phyloP scores from a whole-genome alignment of 2,797 vertebrate species.

The Aselliscus stoliczkanus region DNA sequence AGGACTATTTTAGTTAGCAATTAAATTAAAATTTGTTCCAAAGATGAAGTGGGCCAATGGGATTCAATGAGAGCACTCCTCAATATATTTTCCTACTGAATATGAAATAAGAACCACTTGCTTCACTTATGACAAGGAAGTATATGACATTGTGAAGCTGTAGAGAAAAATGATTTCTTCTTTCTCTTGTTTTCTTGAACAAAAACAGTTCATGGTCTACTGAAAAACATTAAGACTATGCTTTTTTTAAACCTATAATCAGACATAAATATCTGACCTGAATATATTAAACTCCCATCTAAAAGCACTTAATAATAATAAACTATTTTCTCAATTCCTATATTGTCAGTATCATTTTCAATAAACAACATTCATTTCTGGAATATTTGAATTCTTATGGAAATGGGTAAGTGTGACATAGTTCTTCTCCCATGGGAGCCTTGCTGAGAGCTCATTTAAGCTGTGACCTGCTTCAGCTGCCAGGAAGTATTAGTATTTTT shows the following conservation, averaged over 20 bases:
- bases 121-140: not conserved
- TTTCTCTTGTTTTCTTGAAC: not conserved
- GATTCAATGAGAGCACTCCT: not conserved
- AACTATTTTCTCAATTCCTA: slow-evolving; percentile 70
- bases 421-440: slow-evolving; percentile 75
- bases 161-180: not conserved
- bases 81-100: not conserved
- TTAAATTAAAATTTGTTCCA: not conserved
- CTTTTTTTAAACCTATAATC: slow-evolving; percentile 46
- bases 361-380: slow-evolving; percentile 62
- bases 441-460: slow-evolving; percentile 78
- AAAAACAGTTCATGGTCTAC: slow-evolving; percentile 43
- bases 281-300: slow-evolving; percentile 40
- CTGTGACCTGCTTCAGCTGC: slow-evolving; percentile 80
- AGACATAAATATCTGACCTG: slow-evolving; percentile 32
- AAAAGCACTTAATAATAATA: slow-evolving; percentile 61
- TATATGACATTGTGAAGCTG: not conserved
- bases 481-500: slow-evolving; percentile 79
- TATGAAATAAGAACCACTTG: slow-evolving; percentile 13
- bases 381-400: slow-evolving; percentile 75
- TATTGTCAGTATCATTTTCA: slow-evolving; percentile 72
- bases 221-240: slow-evolving; percentile 18
- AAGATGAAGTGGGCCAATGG: not conserved
- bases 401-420: slow-evolving; percentile 73
- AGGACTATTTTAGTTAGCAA: not conserved